Evolutionary conservation across 2,797 vertebrate species (phyloP), one percentile per base, ranked within the genome.

Genomic region (Crocidura indochinensis): DNA sequence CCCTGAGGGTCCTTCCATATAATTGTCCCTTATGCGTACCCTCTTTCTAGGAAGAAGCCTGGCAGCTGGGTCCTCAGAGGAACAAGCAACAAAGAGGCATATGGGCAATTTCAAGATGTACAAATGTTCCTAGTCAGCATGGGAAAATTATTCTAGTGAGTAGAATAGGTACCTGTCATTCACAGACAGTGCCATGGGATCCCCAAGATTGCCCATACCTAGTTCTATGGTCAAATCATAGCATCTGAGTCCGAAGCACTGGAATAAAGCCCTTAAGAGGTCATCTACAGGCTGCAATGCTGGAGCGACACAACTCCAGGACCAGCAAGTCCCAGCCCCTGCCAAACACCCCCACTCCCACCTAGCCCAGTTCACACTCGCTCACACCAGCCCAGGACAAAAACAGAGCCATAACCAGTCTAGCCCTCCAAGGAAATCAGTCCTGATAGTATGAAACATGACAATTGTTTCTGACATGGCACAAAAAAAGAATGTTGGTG

Each of bases 331-430:
- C 53, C 46, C 24, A 5, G 49, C 20, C 69, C 22, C 0, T 49
- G 8, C 24, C 20, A 19, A 38, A n/a, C 2, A 27, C 14, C 24
- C 22, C 47, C 11, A 24, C 26, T n/a, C 64, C 10, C 10, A 26
- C 67, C 67, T n/a, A 68, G 31, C 69, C 82, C 73, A 20, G 0
- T 3, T n/a, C 78, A 3, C 72, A 12, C 7, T 8, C 26, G 20
- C 47, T 0, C 0, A 62, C 53, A 49, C 20, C 3, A 22, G 78
- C 0, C 0, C 1, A 0, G 51, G 9, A 2, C 2, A 4, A 24
- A 17, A 27, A 6, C 1, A 7, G 2, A 69, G 8, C 0, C 0
- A 4, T 1, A 3, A 71, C 49, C 3, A 15, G 0, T 1, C n/a
- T n/a, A 22, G 60, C 22, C 22, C 19, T 38, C 38, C 38, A 38